Percentiles rank a stretch among this genome's conserved stretches.
Conservation (phyloP, 1,140 invertebrate species). For the Adelges cooleyi region DNA sequence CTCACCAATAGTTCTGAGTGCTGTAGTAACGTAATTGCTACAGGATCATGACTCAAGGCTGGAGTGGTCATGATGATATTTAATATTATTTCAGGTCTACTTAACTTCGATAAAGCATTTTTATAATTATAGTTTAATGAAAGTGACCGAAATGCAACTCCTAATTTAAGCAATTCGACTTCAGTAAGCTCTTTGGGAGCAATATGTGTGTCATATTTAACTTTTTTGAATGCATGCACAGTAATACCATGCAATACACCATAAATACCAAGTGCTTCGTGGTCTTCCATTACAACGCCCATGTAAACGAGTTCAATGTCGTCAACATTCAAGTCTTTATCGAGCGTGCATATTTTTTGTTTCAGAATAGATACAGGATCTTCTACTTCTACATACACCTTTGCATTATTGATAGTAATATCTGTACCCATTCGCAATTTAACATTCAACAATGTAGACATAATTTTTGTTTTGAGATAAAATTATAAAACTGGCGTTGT, state of each 20-base stretch:
- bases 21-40: conserved; percentile 46
- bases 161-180: background rate
- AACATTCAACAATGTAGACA: background rate
- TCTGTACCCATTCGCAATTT: background rate
- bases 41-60: conserved; percentile 42
- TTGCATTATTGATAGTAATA: background rate
- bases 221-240: conserved; percentile 17
- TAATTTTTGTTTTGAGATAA: no score
- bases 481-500: no score
- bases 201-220: background rate
- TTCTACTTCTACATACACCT: background rate
- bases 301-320: background rate
- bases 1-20: conserved; percentile 46
- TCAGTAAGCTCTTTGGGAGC: background rate
- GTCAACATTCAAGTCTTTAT: background rate
- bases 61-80: conserved; percentile 46
- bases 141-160: conserved; percentile 7
- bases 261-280: background rate
- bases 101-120: conserved; percentile 39
- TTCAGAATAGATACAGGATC: background rate
- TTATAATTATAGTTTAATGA: background rate
- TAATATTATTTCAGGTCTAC: conserved; percentile 43
- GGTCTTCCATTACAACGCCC: conserved; percentile 1
- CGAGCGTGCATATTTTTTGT: background rate
- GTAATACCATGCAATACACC: background rate